Evolutionary conservation across 2,797 vertebrate genomes (phyloP).

Genomic region (Poecilia velifera): DNA sequence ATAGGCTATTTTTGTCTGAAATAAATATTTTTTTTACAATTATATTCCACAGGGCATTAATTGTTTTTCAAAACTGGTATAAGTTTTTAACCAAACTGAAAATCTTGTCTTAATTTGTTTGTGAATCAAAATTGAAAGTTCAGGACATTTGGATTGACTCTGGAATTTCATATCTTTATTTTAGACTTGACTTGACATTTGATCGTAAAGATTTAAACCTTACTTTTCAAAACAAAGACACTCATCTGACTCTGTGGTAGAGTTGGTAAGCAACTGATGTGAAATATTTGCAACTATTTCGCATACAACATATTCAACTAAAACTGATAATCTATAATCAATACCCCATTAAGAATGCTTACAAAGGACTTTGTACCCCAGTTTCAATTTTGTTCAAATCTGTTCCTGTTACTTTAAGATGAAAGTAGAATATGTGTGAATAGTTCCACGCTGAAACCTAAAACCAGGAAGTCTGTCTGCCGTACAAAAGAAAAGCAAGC

Average conservation of each 20-base stretch:
- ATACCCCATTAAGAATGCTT: not conserved
- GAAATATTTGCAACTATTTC: not conserved
- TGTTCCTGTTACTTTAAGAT: conserved; percentile 55
- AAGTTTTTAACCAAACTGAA: not conserved
- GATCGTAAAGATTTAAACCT: not conserved
- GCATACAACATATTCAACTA: not conserved
- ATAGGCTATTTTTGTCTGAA: not conserved
- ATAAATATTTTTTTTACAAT: not conserved
- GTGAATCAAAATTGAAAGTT: not conserved
- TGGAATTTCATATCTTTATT: not conserved
- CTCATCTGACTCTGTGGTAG: not conserved
- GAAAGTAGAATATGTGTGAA: conserved; percentile 28
- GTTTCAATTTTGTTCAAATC: not conserved
- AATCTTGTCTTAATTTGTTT: not conserved
- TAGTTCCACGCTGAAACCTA: conserved; percentile 28
- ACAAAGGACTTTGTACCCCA: not conserved
- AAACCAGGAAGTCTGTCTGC: conserved; percentile 59
- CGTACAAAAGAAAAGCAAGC: conserved; percentile 24
- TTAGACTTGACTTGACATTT: not conserved
- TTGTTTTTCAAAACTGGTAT: not conserved
- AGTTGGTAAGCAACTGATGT: not conserved
- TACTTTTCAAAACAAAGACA: not conserved
- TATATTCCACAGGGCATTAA: not conserved
- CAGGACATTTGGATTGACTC: not conserved
- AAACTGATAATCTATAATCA: not conserved